Base-by-base conservation (phyloP, 2,113 vertebrate genomes). In the Gila orcuttii region DNA sequence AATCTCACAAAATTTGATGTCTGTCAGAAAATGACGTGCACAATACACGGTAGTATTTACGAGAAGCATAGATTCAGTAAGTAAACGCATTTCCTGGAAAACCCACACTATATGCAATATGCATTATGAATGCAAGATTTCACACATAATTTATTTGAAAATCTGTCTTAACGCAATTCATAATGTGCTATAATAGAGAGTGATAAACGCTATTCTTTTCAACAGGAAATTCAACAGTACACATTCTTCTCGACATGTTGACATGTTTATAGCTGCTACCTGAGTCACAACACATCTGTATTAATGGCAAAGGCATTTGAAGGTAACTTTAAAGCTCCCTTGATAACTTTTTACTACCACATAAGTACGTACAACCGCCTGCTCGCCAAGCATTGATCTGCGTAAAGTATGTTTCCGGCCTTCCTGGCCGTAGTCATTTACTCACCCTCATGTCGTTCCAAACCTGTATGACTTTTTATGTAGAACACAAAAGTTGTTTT, bases 221-320 rank as follows among this genome's bases (percentile, higher is more conserved):
- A 45, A 55, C 47, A 77, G 50, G 42, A 42, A 10, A 78, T 78
- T 23, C 28, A 78, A 78, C 4, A 55, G 75, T 50, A 31, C 75
- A 33, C 75, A 55, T 74, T 74, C 42, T 25, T 28, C 50, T n/a
- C n/a, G n/a, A n/a, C n/a, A n/a, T 11, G 75, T 78, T 21, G 31
- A 52, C 75, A 78, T 33, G 9, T 57, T 78, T 74, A 75, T 50
- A 47, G 42, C 42, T 75, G 23, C 42, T 75, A 50, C 42, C n/a
- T 50, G n/a, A 25, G n/a, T 50, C 13, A 75, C n/a, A 75, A 75
- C 12, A 13, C 42, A 28, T 50, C n/a, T 75, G 42, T 13, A 17
- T 75, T 75, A 75, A 50, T 75, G 9, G n/a, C 12, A 2, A 23
- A 50, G n/a, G 45, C 73, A 75, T 75, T 75, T 47, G n/a, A 75